Evolutionary conservation across 1,140 invertebrate species (phyloP).

Genomic region (Atopsyche davidsoni): DNA sequence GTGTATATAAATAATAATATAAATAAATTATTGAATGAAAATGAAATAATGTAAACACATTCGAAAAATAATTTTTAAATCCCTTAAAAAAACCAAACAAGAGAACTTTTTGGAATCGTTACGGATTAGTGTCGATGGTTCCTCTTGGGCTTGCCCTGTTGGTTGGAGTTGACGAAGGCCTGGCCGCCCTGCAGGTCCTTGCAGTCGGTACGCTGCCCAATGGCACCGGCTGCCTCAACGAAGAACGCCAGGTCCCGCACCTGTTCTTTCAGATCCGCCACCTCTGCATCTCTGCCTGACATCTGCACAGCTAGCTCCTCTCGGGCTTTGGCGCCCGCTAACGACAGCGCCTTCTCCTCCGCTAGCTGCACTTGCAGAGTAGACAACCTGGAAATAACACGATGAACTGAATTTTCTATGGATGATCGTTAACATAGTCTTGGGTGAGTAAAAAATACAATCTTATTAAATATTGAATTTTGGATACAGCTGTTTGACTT

Average conservation of each 20-base stretch:
- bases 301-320: conserved; percentile 76
- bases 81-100: too few relatives aligned
- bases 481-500: too few relatives aligned
- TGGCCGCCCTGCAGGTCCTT: conserved; percentile 25
- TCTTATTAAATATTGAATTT: too few relatives aligned
- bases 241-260: conserved; percentile 94
- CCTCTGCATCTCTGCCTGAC: conserved; percentile 58
- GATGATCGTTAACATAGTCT: too few relatives aligned
- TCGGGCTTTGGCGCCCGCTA: conserved; percentile 56
- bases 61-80: too few relatives aligned
- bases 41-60: too few relatives aligned
- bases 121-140: conserved; percentile 1
- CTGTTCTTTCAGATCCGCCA: conserved; percentile 83
- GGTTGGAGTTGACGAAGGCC: conserved; percentile 3
- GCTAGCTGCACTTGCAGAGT: conserved; percentile 59
- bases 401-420: too few relatives aligned
- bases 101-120: too few relatives aligned
- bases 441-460: too few relatives aligned
- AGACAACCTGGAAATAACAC: conserved; percentile 45
- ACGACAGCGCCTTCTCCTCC: conserved; percentile 73
- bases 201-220: conserved; percentile 29
- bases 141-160: conserved; percentile 7
- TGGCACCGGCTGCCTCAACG: conserved; percentile 66
- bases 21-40: too few relatives aligned
- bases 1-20: too few relatives aligned